A percentile compares a stretch with the other conserved stretches of the same genome.
Conservation (phyloP, 2,888 invertebrate species). For the Tenthredo amoena region DNA sequence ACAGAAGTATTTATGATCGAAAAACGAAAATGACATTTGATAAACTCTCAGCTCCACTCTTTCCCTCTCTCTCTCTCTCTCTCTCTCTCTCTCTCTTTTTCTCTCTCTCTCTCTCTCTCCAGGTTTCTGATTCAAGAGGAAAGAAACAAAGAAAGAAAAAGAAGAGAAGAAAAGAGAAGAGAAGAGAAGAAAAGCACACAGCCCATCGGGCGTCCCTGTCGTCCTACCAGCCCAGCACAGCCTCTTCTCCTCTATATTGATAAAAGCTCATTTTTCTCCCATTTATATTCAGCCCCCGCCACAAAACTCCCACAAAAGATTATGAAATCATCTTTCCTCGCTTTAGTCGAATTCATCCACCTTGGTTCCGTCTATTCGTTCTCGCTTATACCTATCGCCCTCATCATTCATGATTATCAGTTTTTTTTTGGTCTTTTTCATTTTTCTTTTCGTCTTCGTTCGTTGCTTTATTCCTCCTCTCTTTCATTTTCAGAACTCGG, state of each 20-base stretch:
- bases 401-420: neutral
- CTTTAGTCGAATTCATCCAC: slow-evolving; percentile 45
- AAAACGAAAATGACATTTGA: slow-evolving; percentile 50
- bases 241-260: slow-evolving; percentile 33
- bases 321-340: slow-evolving; percentile 53
- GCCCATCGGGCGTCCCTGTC: neutral
- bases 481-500: neutral
- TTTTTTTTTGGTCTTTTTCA: neutral
- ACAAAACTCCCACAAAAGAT: slow-evolving; percentile 50
- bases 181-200: neutral
- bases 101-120: neutral
- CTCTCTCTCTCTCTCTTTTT: too few species aligned
- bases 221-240: neutral
- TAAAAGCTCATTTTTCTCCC: slow-evolving; percentile 52
- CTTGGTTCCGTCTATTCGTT: neutral
- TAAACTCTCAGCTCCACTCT: slow-evolving; percentile 41
- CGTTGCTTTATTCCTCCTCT: neutral
- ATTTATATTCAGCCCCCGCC: slow-evolving; percentile 48
- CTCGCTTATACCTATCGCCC: neutral
- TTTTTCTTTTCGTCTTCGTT: neutral
- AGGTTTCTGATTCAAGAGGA: neutral
- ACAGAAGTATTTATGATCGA: slow-evolving; percentile 35
- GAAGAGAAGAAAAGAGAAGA: neutral
- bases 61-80: neutral
- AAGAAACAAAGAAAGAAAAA: neutral